Evolutionary conservation across 2,113 vertebrate species (phyloP).

Genomic region (Megaptera novaeangliae): DNA sequence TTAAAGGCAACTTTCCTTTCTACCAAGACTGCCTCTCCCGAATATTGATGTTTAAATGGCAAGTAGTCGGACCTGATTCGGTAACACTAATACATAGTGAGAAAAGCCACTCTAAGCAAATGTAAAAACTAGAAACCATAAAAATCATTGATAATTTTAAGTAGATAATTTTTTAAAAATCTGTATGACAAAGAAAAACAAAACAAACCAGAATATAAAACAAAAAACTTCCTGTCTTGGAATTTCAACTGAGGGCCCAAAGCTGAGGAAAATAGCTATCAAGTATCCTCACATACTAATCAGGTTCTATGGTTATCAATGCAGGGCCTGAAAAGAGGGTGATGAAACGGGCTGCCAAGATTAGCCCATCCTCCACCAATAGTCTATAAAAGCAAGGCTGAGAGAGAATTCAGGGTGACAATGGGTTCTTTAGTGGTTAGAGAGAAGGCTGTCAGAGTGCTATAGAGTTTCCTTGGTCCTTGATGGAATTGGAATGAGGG

Average conservation of each 20-base stretch:
- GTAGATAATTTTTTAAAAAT: not conserved
- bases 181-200: not conserved
- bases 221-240: not conserved
- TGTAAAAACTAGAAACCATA: not conserved
- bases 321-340: not conserved
- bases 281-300: not conserved
- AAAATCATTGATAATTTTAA: not conserved
- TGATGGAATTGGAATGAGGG: not conserved
- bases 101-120: not conserved
- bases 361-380: not conserved
- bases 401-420: not conserved
- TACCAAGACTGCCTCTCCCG: not conserved
- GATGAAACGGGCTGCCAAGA: not conserved
- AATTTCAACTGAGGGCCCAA: not conserved
- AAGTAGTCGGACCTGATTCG: not conserved
- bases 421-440: not conserved
- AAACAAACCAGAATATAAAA: not conserved
- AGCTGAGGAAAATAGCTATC: not conserved
- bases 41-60: not conserved
- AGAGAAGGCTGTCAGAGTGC: not conserved
- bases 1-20: not conserved
- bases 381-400: not conserved
- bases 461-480: not conserved
- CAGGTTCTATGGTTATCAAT: not conserved
- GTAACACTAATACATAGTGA: not conserved